These are phyloP conservation scores for Lophochroa leadbeateri DNA, from an alignment of 2,113 vertebrate species.

Conservation along the genomic window DNA sequence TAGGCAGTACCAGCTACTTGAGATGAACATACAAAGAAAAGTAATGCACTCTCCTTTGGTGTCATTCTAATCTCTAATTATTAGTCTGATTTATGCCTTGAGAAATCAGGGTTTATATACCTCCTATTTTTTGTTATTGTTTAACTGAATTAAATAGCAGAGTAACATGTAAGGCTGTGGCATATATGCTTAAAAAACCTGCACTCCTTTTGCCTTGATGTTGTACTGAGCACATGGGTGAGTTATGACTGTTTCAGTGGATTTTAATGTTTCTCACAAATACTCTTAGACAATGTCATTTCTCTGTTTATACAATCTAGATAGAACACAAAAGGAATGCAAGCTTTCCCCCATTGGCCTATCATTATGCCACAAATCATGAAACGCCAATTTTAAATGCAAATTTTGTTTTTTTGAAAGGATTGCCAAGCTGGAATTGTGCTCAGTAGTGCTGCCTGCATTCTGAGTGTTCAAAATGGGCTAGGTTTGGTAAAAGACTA, in stretches of 20 bases:
- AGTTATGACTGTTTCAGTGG: neutral
- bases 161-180: neutral
- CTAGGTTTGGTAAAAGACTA: neutral
- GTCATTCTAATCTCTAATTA: neutral
- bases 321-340: neutral
- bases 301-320: neutral
- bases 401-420: neutral
- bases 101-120: rapidly evolving
- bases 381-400: slow-evolving; percentile 14
- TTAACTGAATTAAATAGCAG: neutral
- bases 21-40: neutral
- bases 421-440: neutral
- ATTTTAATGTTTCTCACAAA: neutral
- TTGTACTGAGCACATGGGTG: neutral
- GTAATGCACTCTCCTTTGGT: neutral
- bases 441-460: neutral
- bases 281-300: neutral
- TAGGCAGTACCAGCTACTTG: neutral
- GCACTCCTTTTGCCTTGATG: neutral
- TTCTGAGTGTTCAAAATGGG: neutral
- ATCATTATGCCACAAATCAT: neutral
- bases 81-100: neutral
- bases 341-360: neutral
- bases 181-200: neutral
- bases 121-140: neutral